These are phyloP conservation scores for Opisthograptis luteolata DNA, from an alignment of 2,888 invertebrate species.

Conservation along the genomic window DNA sequence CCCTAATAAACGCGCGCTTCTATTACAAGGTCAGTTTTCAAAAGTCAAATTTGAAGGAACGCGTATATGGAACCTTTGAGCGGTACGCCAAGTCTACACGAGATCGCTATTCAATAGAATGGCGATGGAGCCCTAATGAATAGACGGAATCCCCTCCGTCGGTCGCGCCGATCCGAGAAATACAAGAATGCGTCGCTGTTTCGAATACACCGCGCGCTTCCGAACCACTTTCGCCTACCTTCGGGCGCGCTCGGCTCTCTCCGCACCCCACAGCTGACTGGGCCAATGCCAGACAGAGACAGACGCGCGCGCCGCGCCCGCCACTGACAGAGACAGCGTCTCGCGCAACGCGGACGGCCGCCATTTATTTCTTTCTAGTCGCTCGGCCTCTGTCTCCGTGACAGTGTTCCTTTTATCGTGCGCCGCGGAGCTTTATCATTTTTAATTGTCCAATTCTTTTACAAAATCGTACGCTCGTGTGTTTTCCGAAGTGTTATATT, in stretches of 20 bases:
- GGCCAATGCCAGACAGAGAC: conserved; percentile 61
- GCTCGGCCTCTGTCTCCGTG: conserved; percentile 73
- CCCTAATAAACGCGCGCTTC: conserved; percentile 3
- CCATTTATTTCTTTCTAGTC: conserved; percentile 80
- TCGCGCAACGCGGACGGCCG: conserved; percentile 71
- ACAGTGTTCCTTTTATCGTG: conserved; percentile 68
- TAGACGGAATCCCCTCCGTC: conserved; percentile 39
- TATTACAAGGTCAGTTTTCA: conserved; percentile 11
- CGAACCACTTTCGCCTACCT: conserved; percentile 77
- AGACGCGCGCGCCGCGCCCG: conserved; percentile 37
- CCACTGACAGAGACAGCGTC: conserved; percentile 53
- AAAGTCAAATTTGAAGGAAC: conserved; percentile 30
- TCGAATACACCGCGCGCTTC: conserved; percentile 59
- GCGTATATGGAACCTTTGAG: conserved; percentile 24
- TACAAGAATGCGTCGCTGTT: conserved; percentile 61
- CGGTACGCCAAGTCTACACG: conserved; percentile 12
- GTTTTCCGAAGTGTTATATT: conserved; percentile 54
- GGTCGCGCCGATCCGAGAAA: conserved; percentile 45
- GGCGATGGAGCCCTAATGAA: conserved; percentile 44
- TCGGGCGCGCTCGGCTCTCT: conserved; percentile 68
- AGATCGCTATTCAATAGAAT: conserved; percentile 28
- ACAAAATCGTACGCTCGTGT: conserved; percentile 66
- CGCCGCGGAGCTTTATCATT: conserved; percentile 67
- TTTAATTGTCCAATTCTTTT: conserved; percentile 74
- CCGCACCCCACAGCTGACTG: conserved; percentile 82